Evolutionary conservation across 2,888 invertebrate genomes (phyloP).

Genomic region (Phaonia tiefii): DNA sequence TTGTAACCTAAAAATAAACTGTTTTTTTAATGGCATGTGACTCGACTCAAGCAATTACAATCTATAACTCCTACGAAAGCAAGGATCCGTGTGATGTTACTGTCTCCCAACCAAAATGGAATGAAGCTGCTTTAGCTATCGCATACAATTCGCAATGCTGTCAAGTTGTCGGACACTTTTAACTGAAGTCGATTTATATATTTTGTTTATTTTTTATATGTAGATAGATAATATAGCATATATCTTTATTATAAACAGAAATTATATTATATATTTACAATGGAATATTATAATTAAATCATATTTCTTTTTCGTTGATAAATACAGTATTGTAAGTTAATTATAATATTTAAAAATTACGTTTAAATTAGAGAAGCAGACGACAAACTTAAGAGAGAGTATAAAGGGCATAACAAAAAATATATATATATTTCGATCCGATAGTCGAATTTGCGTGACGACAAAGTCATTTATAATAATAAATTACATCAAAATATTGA

Average conservation of each 20-base stretch:
- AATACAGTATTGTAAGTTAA: conserved; percentile 50
- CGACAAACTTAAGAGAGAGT: conserved; percentile 21
- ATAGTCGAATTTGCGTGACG: neutral
- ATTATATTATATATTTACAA: conserved; percentile 61
- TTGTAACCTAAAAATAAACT: too few relatives aligned
- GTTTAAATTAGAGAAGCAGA: conserved; percentile 46
- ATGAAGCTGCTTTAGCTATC: too few relatives aligned
- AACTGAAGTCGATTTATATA: too few relatives aligned
- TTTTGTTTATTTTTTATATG: conserved; percentile 34
- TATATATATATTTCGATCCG: neutral
- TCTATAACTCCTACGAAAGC: too few relatives aligned
- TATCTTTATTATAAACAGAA: conserved; percentile 41
- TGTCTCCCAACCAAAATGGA: too few relatives aligned
- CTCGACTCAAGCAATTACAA: too few relatives aligned
- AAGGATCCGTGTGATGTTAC: too few relatives aligned
- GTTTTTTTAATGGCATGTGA: too few relatives aligned
- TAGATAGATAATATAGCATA: neutral
- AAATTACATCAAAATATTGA: neutral
- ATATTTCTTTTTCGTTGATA: conserved; percentile 51
- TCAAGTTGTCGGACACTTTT: too few relatives aligned
- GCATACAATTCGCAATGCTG: too few relatives aligned
- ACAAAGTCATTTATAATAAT: neutral
- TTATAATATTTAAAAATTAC: conserved; percentile 28
- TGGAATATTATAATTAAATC: conserved; percentile 33
- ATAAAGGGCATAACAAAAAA: conserved; percentile 35